Evolutionary conservation across 2,888 invertebrate genomes (phyloP).

Genomic region (Leptinotarsa tumamoca): DNA sequence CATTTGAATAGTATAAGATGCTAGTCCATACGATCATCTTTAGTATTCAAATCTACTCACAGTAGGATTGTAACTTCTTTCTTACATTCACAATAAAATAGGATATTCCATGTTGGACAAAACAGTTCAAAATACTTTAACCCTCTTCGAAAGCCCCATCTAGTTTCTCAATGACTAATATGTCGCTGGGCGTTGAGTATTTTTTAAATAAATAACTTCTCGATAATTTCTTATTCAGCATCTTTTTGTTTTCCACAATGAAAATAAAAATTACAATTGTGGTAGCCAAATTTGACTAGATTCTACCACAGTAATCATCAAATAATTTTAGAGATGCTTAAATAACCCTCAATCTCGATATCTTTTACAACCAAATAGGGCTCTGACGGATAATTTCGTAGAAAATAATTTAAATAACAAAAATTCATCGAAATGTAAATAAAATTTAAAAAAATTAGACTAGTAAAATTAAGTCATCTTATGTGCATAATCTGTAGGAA

Average conservation of each 20-base stretch:
- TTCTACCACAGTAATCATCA: slow-evolving; percentile 18
- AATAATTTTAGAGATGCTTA: slow-evolving; percentile 9
- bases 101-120: background rate
- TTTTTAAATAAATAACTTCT: background rate
- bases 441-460: slow-evolving; percentile 36
- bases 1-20: too few relatives aligned
- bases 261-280: background rate
- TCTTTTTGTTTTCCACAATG: background rate
- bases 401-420: slow-evolving; percentile 3
- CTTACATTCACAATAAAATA: background rate
- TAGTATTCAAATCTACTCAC: background rate
- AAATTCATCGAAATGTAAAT: slow-evolving; percentile 1
- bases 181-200: background rate
- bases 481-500: slow-evolving; percentile 30
- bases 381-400: background rate
- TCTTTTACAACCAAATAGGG: background rate
- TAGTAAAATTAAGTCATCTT: slow-evolving; percentile 32
- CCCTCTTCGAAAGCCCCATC: background rate
- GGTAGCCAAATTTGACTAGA: slow-evolving; percentile 20
- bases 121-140: background rate
- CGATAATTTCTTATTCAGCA: background rate
- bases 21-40: too few relatives aligned
- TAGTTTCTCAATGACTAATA: background rate
- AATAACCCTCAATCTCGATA: background rate
- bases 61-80: background rate